Conservation (phyloP, 1,140 invertebrate genomes). For the Dinothrombium tinctorium region DNA sequence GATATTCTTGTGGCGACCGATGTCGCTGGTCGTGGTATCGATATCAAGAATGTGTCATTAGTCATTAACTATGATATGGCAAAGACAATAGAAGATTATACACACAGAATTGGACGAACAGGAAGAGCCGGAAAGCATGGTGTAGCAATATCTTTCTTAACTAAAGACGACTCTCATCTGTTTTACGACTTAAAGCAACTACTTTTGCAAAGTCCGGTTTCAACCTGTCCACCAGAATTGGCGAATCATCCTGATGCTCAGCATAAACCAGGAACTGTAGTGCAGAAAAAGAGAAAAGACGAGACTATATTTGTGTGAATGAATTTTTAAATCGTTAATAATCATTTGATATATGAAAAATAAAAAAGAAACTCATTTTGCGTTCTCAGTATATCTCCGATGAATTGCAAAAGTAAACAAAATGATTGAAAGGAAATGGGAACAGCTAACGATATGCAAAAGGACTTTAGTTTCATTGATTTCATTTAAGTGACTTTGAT, state of each 20-base stretch:
- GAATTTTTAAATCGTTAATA: not conserved
- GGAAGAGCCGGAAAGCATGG: constrained; percentile 95
- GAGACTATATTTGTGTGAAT: constrained; percentile 33
- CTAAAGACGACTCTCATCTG: constrained; percentile 78
- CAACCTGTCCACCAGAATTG: constrained; percentile 81
- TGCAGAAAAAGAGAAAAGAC: constrained; percentile 67
- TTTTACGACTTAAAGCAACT: constrained; percentile 95
- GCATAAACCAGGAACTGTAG: constrained; percentile 82
- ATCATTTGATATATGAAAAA: too few relatives aligned
- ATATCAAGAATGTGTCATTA: constrained; percentile 95
- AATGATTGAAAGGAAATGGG: too few relatives aligned
- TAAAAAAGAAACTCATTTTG: too few relatives aligned
- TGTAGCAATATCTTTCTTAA: constrained; percentile 82
- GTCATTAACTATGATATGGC: constrained; percentile 99
- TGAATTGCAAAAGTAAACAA: too few relatives aligned
- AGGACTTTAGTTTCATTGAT: too few relatives aligned
- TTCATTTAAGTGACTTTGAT: too few relatives aligned
- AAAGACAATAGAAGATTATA: constrained; percentile 96
- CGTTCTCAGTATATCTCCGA: too few relatives aligned
- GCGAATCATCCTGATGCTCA: constrained; percentile 96
- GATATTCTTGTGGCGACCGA: constrained; percentile 99
- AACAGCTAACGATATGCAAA: too few relatives aligned
- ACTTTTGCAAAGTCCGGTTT: constrained; percentile 67
- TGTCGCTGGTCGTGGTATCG: constrained; percentile 48
- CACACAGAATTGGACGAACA: constrained; percentile 95